Base-by-base conservation (phyloP, 1,140 invertebrate genomes). In the Cydia amplana region DNA sequence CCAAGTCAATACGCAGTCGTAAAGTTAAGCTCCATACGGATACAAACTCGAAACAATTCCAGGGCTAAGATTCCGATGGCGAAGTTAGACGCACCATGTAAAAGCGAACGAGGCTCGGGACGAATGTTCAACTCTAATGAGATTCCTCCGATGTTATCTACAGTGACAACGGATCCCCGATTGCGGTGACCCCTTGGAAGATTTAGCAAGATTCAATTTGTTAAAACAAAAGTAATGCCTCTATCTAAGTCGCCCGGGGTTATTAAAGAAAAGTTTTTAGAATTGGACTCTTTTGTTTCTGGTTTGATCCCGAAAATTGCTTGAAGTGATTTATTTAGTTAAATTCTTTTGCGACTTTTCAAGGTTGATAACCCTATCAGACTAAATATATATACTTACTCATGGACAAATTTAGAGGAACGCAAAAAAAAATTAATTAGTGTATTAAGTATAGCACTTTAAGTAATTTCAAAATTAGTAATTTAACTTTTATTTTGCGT, bases 101-200 rank as follows among this genome's bases (percentile, higher is more conserved):
- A 84, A 87, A 78, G 78, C 77, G 77, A 72, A 65, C 43, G 77
- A 77, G 77, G 75, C 72, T 78, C 70, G 74, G 80, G 80, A 83
- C 83, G 79, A 87, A 86, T 87, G 84, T 85, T 85, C 84, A 73
- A 75, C 78, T 85, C 80, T 91, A 91, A 91, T 91, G 89, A 91
- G 88, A 91, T 91, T 91, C 89, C 86, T 87, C 77, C 82, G 86
- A 85, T 86, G 87, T 85, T 91, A 89, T 91, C 89, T 87, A 80
- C 81, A 87, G 84, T 89, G 87, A 91, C 89, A 89, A 87, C 83
- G 83, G 86, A 90, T 88, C 85, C 87, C 88, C 86, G 90, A 90
- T 90, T 91, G 89, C 83, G 88, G 89, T 89, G 87, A 91, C 84
- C 90, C 86, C 87, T 88, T 88, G 74, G 73, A 79, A 87, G 83